These are phyloP conservation scores for Macroglossus sobrinus DNA, from an alignment of 2,113 vertebrate species.

Conservation along the genomic window DNA sequence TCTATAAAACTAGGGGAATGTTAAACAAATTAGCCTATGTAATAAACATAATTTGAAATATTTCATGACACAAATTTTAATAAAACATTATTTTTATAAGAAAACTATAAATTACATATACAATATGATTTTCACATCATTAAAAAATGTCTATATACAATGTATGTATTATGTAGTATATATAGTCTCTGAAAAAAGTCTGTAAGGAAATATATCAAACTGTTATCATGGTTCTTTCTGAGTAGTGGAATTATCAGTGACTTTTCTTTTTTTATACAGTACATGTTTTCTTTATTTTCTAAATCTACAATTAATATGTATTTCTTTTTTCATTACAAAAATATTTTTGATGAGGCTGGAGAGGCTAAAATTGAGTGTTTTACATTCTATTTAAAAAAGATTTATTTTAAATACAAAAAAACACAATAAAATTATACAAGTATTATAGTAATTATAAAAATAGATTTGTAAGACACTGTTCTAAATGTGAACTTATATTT, in stretches of 20 bases:
- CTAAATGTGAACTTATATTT: not conserved
- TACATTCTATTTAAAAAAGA: not conserved
- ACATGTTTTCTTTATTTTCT: not conserved
- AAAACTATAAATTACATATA: not conserved
- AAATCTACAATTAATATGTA: not conserved
- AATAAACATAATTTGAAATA: not conserved
- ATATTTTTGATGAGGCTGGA: not conserved
- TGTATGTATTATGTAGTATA: not conserved
- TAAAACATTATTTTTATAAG: not conserved
- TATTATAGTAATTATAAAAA: not conserved
- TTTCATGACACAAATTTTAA: not conserved
- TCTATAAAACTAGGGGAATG: not conserved
- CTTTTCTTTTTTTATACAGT: not conserved
- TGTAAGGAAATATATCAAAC: not conserved
- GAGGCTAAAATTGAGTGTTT: not conserved
- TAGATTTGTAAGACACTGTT: not conserved
- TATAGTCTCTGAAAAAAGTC: not conserved
- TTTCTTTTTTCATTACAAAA: not conserved
- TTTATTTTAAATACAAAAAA: constrained; percentile 1
- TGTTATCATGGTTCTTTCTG: not conserved
- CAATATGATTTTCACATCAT: not conserved
- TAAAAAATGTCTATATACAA: not conserved
- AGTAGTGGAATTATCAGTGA: not conserved
- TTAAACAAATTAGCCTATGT: not conserved
- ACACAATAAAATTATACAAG: not conserved